Base-by-base conservation (phyloP, 2,888 invertebrate genomes). In the Agonopterix arenella region DNA sequence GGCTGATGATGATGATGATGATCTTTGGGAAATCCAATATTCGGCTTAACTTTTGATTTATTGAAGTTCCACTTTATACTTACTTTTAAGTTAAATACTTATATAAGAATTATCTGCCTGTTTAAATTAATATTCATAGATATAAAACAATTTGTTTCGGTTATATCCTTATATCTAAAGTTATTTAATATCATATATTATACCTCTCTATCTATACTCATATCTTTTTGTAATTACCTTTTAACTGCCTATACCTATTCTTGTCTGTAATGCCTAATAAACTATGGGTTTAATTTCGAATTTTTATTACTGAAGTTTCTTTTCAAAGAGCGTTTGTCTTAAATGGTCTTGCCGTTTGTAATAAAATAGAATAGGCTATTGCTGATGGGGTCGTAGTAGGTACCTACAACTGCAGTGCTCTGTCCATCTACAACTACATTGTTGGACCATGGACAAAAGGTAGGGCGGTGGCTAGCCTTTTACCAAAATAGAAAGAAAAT, bases 241-340 rank as follows among this genome's bases (percentile, higher is more conserved):
- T 57, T 66, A 64, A 57, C 53, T 59, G 52, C 47, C 28, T 44
- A 38, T 52, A 53, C 28, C 28, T 50, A 13, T 36, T 50, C 60
- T 60, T 61, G 60, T 64, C 63, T 64, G 51, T 66, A 61, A 61
- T 56, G 60, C 61, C 59, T 52, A 61, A 60, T 60, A 60, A 59
- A 63, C 52, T 54, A 62, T 59, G 62, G 62, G 64, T 28, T 28
- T 28, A 28, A 28, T 28, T 28, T 28, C 5, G 28, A 28, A 5
- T 28, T 28, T 28, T 5, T 7, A 28, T 28, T 28, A 7, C 28
- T 28, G 28, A 28, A 28, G 28, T 28, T 28, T 7, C 28, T 28
- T 28, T 28, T 1, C 28, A 7, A 5, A 28, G 28, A 28, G 28
- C 18, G 1, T 2, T 18, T 18, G 13, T 13, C 13, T 13, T 2